These are phyloP conservation scores for Julus scanicus DNA, from an alignment of 2,888 invertebrate genomes.

Conservation along the genomic window DNA sequence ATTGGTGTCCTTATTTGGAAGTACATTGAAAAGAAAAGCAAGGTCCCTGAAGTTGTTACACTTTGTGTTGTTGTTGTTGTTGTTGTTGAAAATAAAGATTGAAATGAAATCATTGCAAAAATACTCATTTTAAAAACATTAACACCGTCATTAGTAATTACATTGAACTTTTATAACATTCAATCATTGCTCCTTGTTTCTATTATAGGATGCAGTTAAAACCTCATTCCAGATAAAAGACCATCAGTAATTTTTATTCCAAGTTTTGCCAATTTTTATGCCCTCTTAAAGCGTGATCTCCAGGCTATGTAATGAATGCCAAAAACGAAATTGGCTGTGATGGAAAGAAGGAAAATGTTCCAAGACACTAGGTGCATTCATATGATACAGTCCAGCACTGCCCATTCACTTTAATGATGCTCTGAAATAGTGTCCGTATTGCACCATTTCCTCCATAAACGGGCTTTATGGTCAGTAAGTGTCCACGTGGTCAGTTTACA, in stretches of 20 bases:
- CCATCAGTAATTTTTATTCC: constrained; percentile 4
- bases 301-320: neutral
- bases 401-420: constrained; percentile 23
- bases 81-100: too few relatives aligned
- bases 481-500: constrained; percentile 42
- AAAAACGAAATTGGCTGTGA: neutral
- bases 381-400: neutral
- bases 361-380: neutral
- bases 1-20: too few relatives aligned
- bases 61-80: too few relatives aligned
- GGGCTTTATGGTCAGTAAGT: constrained; percentile 25
- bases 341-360: neutral
- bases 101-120: neutral
- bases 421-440: constrained; percentile 39
- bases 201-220: neutral
- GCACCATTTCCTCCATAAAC: constrained; percentile 1
- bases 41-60: too few relatives aligned
- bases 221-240: neutral
- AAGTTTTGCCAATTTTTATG: neutral
- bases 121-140: too few relatives aligned
- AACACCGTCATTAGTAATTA: neutral
- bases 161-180: neutral
- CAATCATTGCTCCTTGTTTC: neutral
- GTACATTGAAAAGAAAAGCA: too few relatives aligned
- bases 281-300: neutral